A percentile compares a stretch with the other conserved stretches of the same genome.
Conservation (phyloP, 2,888 invertebrate genomes). For the Druceiella hillmani region DNA sequence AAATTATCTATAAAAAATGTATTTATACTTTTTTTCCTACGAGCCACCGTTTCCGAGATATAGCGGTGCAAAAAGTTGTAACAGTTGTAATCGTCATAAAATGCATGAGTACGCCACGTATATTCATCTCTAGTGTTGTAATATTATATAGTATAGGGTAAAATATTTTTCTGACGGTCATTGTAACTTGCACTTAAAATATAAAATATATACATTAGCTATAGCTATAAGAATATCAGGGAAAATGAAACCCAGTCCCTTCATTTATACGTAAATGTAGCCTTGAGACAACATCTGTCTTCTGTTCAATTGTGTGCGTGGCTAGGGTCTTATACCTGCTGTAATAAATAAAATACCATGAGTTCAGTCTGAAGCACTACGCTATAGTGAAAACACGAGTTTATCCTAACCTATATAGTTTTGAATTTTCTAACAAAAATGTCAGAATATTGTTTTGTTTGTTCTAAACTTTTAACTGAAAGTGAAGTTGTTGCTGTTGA, state of each 20-base stretch:
- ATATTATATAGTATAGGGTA: no score
- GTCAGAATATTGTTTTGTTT: conserved; percentile 27
- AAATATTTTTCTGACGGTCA: conserved; percentile 6
- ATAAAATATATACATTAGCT: conserved; percentile 3
- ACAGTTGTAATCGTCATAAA: no score
- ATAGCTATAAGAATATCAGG: conserved; percentile 6
- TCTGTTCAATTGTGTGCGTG: conserved; percentile 9
- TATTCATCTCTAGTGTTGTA: no score
- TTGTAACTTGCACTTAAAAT: conserved; percentile 7
- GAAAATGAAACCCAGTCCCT: no score
- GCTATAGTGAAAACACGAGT: conserved; percentile 10
- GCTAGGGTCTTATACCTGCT: conserved; percentile 11
- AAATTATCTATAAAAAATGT: no score
- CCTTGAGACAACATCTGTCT: conserved; percentile 11
- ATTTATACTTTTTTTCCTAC: no score
- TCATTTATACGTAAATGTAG: conserved; percentile 6
- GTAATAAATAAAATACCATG: conserved; percentile 10
- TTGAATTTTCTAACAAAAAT: conserved; percentile 13
- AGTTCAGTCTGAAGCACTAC: conserved; percentile 10
- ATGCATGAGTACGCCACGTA: no score
- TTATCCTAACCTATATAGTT: conserved; percentile 9
- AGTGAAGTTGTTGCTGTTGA: conserved; percentile 27
- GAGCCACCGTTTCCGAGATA: no score
- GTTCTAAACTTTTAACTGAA: conserved; percentile 26
- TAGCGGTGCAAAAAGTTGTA: no score